Evolutionary conservation across 2,797 vertebrate species (phyloP), one percentile per base, ranked within the genome.

Genomic region (Poeciliopsis turneri): DNA sequence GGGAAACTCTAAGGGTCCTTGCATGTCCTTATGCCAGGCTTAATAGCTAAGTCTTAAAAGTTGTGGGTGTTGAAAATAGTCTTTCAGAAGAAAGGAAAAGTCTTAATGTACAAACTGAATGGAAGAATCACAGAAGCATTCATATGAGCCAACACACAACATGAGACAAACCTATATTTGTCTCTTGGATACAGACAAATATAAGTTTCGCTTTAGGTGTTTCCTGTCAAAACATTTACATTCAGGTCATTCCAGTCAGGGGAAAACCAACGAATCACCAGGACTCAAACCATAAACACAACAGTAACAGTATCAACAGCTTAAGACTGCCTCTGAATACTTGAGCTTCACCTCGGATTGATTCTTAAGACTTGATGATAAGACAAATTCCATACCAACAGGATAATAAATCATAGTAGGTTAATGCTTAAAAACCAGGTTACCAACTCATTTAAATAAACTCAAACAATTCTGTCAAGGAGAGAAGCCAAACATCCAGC

Each of bases 31-130:
- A 30, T 68, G 64, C 83, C 83, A 84, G 78, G 83, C 70, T 76
- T 3, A 30, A 30, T 23, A 75, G 87, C 82, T 84, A 88, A 84
- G 80, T 47, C 30, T 4, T 74, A 89, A 80, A 89, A 77, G 82
- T 84, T 88, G 46, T 59, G 71, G 59, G 81, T 81, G 79, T 78
- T 87, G 43, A 66, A 18, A 45, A 74, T 53, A 74, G 78, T 55
- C 57, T 82, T 83, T 68, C 59, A 25, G 74, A 59, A 36, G 16
- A 74, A 61, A 78, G 74, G 30, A 77, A 78, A 75, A 55, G 55
- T 64, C 69, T 46, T 66, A 55, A 80, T 51, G 84, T 70, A 79
- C 3, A 66, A 61, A 74, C 73, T 78, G 39, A 59, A 78, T 53
- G 74, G 69, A 81, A 33, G 75, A 78, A 83, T 77, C 78, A 74